Evolutionary conservation across 2,113 vertebrate species (phyloP).

Genomic region (Thymallus thymallus): DNA sequence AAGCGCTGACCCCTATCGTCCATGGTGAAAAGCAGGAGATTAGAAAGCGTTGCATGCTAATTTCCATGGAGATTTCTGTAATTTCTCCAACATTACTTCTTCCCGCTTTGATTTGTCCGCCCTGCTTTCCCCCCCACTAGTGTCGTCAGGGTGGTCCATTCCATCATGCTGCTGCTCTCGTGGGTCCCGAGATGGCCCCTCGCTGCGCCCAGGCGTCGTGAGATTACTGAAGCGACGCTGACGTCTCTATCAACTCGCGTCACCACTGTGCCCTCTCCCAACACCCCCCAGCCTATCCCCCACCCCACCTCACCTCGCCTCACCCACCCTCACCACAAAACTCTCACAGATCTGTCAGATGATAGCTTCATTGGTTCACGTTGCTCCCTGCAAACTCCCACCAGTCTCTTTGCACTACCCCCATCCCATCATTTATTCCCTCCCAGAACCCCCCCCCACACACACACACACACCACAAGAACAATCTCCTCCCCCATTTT

Average conservation of each 20-base stretch:
- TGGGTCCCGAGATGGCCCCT: slow-evolving; percentile 81
- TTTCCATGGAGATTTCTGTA: slow-evolving; percentile 99
- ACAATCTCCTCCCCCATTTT: slow-evolving; percentile 57
- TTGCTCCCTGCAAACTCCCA: slow-evolving; percentile 59
- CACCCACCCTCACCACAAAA: slow-evolving; percentile 59
- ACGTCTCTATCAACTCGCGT: slow-evolving; percentile 91
- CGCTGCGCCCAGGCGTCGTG: slow-evolving; percentile 83
- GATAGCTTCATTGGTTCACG: slow-evolving; percentile 87
- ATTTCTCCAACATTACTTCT: slow-evolving; percentile 94
- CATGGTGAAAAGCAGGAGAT: slow-evolving; percentile 90
- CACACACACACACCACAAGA: slow-evolving; percentile 23
- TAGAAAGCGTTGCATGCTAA: slow-evolving; percentile 99
- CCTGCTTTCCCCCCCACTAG: slow-evolving; percentile 76
- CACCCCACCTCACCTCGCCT: slow-evolving; percentile 60
- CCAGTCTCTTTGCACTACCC: slow-evolving; percentile 45
- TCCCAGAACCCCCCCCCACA: slow-evolving; percentile 40
- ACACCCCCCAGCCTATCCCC: slow-evolving; percentile 54
- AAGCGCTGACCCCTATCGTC: slow-evolving; percentile 94
- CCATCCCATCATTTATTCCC: slow-evolving; percentile 59
- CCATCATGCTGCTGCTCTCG: slow-evolving; percentile 82
- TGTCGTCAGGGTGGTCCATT: slow-evolving; percentile 88
- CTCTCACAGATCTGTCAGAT: slow-evolving; percentile 89
- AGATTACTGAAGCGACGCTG: slow-evolving; percentile 89
- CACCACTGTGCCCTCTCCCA: slow-evolving; percentile 76
- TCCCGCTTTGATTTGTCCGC: slow-evolving; percentile 89